phyloP scores from a whole-genome alignment of 2,888 invertebrate genomes.

The Hoplodrina blanda region DNA sequence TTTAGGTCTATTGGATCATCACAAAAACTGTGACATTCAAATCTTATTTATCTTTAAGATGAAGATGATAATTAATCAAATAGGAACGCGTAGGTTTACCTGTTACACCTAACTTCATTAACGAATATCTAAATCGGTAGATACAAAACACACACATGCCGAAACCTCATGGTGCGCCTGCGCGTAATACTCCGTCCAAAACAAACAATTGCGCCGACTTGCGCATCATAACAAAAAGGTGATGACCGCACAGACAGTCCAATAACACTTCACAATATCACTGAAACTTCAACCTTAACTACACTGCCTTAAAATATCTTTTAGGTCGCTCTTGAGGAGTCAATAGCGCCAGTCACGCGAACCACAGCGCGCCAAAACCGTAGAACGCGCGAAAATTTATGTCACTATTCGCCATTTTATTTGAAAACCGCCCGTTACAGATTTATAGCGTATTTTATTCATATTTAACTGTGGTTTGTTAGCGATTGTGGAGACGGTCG shows the following conservation, averaged over 20 bases:
- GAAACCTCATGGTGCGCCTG: conserved; percentile 47
- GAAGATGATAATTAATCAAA: neutral
- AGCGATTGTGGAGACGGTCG: conserved; percentile 68
- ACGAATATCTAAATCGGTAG: conserved; percentile 42
- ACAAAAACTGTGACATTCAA: conserved; percentile 27
- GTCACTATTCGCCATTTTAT: conserved; percentile 67
- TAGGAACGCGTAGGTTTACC: conserved; percentile 20
- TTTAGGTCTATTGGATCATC: neutral
- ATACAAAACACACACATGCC: conserved; percentile 41
- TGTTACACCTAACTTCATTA: conserved; percentile 30
- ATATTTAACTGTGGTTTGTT: conserved; percentile 69
- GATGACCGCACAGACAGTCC: conserved; percentile 57
- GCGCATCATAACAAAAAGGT: conserved; percentile 70
- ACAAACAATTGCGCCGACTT: conserved; percentile 64
- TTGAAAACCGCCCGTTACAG: conserved; percentile 61
- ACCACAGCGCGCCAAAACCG: conserved; percentile 48
- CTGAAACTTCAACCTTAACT: conserved; percentile 60
- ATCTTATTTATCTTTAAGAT: neutral
- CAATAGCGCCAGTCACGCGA: conserved; percentile 43
- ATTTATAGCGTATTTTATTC: conserved; percentile 74
- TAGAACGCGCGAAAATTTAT: conserved; percentile 62
- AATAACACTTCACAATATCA: conserved; percentile 60
- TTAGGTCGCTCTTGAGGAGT: conserved; percentile 28
- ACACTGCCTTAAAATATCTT: conserved; percentile 58
- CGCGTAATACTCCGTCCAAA: conserved; percentile 62